Evolutionary conservation across 2,888 invertebrate species (phyloP), one percentile per base, ranked within the genome.

Genomic region (Gisinianus flammeolus): DNA sequence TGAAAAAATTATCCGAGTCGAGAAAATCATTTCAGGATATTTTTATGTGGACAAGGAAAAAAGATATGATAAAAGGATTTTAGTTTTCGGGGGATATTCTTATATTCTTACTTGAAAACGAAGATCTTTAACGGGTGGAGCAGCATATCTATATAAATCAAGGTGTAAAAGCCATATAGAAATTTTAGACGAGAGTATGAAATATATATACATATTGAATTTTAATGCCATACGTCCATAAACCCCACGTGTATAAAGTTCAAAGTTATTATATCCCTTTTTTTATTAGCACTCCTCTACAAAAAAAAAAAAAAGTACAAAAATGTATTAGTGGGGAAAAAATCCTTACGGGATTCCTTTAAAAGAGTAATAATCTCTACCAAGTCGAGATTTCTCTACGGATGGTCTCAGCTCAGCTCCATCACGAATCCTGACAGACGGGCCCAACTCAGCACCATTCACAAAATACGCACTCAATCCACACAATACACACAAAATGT

Each of bases 51-150:
- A 56, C n/a, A 22, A 8, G 2, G 24, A n/a, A 24, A 22, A 2
- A 8, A n/a, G 22, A 3, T n/a, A 22, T 22, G 6, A n/a, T 22
- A 56, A 8, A 2, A 58, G 24, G 56, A 58, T 24, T 58, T 58
- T 8, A 58, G 19, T 22, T n/a, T n/a, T 58, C 22, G 8, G 8
- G 6, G 24, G 1, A 12, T n/a, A 8, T 12, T 12, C 12, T 12
- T 56, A 19, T 58, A n/a, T 31, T 76, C 56, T 31, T 56, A 82
- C 83, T 79, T 79, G 79, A 67, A 80, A 83, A 8, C 83, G 78
- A 12, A 81, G 76, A 12, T 80, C 76, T 58, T 79, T 79, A 12
- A 82, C 31, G 12, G 83, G 83, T 10, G 81, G 75, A 16, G 79
- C 26, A 0, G 81, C 83, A 78, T 81, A 44, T 44, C 44, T 44